Evolutionary conservation across 2,797 vertebrate species (phyloP).

Genomic region (Pelobates cultripes): DNA sequence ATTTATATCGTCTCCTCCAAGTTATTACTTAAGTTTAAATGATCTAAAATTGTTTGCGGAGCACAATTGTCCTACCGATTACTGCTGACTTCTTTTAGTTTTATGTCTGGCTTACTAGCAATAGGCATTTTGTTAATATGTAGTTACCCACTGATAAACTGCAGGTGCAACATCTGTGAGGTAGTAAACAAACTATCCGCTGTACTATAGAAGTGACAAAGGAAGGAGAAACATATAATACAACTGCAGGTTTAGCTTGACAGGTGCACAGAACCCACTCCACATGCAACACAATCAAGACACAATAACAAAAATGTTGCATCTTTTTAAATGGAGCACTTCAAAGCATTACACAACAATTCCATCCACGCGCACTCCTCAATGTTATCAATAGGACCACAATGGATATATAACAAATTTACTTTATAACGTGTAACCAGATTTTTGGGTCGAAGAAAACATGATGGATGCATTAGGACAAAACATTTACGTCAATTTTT

Average conservation of each 20-base stretch:
- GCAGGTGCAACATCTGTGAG: constrained; percentile 50
- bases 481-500: too few species aligned
- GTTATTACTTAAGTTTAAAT: constrained; percentile 55
- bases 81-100: constrained; percentile 44
- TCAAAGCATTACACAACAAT: constrained; percentile 31
- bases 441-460: too few species aligned
- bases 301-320: constrained; percentile 40
- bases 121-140: constrained; percentile 54
- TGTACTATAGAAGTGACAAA: constrained; percentile 44
- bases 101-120: constrained; percentile 51
- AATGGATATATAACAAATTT: neutral
- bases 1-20: constrained; percentile 41
- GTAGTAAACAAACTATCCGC: constrained; percentile 53
- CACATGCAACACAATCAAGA: constrained; percentile 45
- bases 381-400: neutral
- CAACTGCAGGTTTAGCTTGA: constrained; percentile 35
- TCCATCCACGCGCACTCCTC: neutral
- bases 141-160: constrained; percentile 53
- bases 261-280: constrained; percentile 48
- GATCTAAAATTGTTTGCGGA: constrained; percentile 53
- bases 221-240: constrained; percentile 47
- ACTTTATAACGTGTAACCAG: too few species aligned
- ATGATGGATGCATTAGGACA: too few species aligned
- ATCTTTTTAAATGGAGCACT: constrained; percentile 34
- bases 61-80: constrained; percentile 34